These are phyloP conservation scores for Cecidostiba fungosa DNA, from an alignment of 2,888 invertebrate genomes.

Conservation along the genomic window DNA sequence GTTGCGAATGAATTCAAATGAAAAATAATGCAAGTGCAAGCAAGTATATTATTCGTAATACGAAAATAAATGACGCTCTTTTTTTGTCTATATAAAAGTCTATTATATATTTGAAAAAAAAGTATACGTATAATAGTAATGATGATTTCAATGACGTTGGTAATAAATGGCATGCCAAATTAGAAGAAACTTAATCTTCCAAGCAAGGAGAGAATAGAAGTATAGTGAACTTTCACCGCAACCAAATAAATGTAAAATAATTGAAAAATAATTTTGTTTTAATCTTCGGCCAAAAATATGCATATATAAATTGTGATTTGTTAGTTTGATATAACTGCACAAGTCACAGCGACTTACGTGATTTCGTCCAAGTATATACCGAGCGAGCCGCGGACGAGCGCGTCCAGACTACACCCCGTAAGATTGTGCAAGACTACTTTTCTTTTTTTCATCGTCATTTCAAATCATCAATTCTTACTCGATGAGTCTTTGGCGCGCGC, in stretches of 20 bases:
- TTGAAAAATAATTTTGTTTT: slow-evolving; percentile 69
- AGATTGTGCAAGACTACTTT: slow-evolving; percentile 63
- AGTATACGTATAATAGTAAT: slow-evolving; percentile 64
- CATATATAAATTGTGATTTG: slow-evolving; percentile 71
- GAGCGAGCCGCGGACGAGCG: slow-evolving; percentile 71
- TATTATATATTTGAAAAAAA: slow-evolving; percentile 15
- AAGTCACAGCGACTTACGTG: slow-evolving; percentile 75
- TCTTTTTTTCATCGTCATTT: slow-evolving; percentile 20
- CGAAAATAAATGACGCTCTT: slow-evolving; percentile 70
- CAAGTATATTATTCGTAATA: slow-evolving; percentile 67
- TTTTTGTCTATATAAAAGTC: slow-evolving; percentile 32
- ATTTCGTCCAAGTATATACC: slow-evolving; percentile 62
- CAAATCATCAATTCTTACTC: neutral
- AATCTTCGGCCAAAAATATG: slow-evolving; percentile 57
- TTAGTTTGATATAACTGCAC: slow-evolving; percentile 80
- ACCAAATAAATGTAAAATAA: slow-evolving; percentile 71
- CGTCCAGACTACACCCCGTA: slow-evolving; percentile 68
- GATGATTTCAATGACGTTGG: slow-evolving; percentile 73
- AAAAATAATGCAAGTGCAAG: slow-evolving; percentile 74
- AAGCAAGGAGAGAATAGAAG: slow-evolving; percentile 76
- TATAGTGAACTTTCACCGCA: slow-evolving; percentile 79
- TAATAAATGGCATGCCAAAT: slow-evolving; percentile 79
- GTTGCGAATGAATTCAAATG: slow-evolving; percentile 70
- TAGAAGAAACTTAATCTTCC: slow-evolving; percentile 79
- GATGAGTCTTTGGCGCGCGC: slow-evolving; percentile 65